phyloP scores from a whole-genome alignment of 2,113 vertebrate genomes.

The Phrynosoma blainvillii region DNA sequence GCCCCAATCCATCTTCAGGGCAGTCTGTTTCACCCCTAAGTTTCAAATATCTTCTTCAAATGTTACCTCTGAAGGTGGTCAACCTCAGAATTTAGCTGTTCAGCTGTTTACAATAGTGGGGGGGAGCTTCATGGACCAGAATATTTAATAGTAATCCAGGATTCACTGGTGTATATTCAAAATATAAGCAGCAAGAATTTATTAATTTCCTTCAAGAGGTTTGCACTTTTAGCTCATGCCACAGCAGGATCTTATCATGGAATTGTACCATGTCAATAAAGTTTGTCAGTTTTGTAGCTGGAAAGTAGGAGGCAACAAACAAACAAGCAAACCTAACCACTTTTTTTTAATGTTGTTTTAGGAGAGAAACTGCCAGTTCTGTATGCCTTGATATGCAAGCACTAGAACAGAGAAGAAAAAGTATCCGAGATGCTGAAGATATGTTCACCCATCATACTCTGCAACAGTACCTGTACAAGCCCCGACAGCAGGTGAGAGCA shows the following conservation, averaged over 20 bases:
- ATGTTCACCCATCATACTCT: slow-evolving; percentile 88
- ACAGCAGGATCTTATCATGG: too few species aligned
- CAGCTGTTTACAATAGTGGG: too few species aligned
- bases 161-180: not conserved
- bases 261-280: too few species aligned
- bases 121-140: too few species aligned
- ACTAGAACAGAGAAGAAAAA: slow-evolving; percentile 81
- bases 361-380: slow-evolving; percentile 84
- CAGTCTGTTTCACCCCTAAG: too few species aligned
- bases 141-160: not conserved
- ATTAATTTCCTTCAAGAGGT: not conserved
- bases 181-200: not conserved
- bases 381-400: slow-evolving; percentile 93
- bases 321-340: not conserved
- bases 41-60: too few species aligned
- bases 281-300: not conserved
- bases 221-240: not conserved
- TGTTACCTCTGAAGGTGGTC: too few species aligned
- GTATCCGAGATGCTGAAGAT: slow-evolving; percentile 82
- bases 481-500: slow-evolving; percentile 86
- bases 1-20: too few species aligned
- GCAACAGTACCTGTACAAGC: slow-evolving; percentile 93
- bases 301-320: not conserved
- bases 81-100: too few species aligned
- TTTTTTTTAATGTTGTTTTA: slow-evolving; percentile 52